Percentiles rank a stretch among this genome's conserved stretches.
These are phyloP conservation scores for Eulemur macaco DNA, from an alignment of 2,113 vertebrate species.

Conservation along the genomic window DNA sequence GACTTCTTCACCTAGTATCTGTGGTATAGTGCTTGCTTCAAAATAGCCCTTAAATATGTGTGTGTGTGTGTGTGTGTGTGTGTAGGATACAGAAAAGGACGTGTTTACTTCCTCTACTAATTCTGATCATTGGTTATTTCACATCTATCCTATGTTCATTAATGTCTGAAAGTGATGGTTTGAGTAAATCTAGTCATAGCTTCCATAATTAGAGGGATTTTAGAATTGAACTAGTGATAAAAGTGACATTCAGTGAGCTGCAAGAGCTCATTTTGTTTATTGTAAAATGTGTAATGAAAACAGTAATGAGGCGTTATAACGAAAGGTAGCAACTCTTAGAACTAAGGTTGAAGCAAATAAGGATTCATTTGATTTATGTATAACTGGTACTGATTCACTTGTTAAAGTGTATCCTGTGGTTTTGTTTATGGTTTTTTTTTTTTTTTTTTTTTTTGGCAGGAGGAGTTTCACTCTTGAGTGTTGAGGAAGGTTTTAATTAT, in stretches of 20 bases:
- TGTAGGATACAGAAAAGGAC: neutral
- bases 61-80: neutral
- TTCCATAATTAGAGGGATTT: constrained; percentile 3
- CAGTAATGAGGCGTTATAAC: neutral
- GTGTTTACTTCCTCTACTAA: neutral
- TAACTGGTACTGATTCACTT: neutral
- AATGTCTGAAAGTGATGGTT: neutral
- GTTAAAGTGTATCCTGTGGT: neutral
- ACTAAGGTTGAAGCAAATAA: neutral
- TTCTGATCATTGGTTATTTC: neutral
- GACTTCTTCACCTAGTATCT: neutral
- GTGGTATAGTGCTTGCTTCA: neutral
- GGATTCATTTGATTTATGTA: neutral
- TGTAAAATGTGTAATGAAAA: constrained; percentile 12
- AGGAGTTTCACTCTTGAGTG: neutral
- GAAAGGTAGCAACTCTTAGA: neutral
- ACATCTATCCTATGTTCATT: neutral
- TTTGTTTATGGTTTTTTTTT: neutral
- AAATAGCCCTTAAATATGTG: no score
- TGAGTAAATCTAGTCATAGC: neutral
- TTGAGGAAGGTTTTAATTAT: neutral
- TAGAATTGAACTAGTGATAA: neutral
- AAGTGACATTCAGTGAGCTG: neutral
- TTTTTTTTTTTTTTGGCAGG: neutral
- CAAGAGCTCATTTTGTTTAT: neutral